Percentiles rank a stretch among this genome's conserved stretches.
Evolutionary conservation across 1,140 invertebrate species (phyloP).

Genomic region (Euglossa dilemma): DNA sequence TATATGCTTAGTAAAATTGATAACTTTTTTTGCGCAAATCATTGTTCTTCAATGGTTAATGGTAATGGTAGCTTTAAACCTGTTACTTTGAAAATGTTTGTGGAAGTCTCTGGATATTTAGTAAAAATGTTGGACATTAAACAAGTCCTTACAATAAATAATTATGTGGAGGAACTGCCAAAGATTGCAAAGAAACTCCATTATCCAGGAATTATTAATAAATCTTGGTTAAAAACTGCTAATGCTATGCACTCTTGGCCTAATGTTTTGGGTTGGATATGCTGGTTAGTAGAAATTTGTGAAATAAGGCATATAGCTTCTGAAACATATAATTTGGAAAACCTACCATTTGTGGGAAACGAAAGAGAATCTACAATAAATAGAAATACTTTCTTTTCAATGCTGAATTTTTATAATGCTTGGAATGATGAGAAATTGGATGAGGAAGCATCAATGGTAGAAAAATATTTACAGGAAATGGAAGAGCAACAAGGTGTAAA

Average conservation of each 20-base stretch:
- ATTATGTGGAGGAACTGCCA: conserved; percentile 81
- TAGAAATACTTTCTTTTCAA: conserved; percentile 56
- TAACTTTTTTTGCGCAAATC: conserved; percentile 66
- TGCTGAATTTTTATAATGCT: conserved; percentile 67
- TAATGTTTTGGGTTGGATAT: conserved; percentile 83
- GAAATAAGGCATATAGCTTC: conserved; percentile 70
- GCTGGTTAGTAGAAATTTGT: conserved; percentile 82
- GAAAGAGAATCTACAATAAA: conserved; percentile 58
- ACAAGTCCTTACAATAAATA: conserved; percentile 65
- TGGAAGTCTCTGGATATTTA: conserved; percentile 70
- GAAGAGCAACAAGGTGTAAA: conserved; percentile 60
- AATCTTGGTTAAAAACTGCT: conserved; percentile 85
- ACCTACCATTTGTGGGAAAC: conserved; percentile 64
- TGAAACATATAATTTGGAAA: conserved; percentile 63
- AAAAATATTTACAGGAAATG: conserved; percentile 65
- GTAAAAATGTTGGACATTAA: conserved; percentile 69
- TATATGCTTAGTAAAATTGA: conserved; percentile 75
- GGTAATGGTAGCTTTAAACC: conserved; percentile 75
- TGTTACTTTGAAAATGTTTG: conserved; percentile 76
- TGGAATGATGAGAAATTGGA: conserved; percentile 74
- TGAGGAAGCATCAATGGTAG: conserved; percentile 65
- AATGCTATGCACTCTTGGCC: conserved; percentile 84
- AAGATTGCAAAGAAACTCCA: conserved; percentile 82
- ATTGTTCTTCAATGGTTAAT: conserved; percentile 70
- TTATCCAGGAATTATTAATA: conserved; percentile 83